Percentiles rank a stretch among this genome's conserved stretches.
Conservation (phyloP, 2,113 vertebrate genomes). For the Cheirogaleus medius region DNA sequence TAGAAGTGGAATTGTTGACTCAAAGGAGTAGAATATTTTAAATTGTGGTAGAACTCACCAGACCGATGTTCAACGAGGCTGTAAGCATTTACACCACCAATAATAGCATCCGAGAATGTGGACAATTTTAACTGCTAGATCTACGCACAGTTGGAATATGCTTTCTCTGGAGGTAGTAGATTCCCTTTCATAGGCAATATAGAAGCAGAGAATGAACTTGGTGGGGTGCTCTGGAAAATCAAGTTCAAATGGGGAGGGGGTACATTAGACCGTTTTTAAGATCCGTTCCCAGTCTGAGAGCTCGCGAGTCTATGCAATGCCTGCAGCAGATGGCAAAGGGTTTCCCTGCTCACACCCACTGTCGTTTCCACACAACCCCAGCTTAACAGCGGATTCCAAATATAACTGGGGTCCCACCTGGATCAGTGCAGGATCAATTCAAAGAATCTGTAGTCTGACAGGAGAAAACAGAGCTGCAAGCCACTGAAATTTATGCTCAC, state of each 20-base stretch:
- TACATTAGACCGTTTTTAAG: background rate
- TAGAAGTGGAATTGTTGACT: background rate
- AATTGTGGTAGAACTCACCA: background rate
- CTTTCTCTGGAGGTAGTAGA: background rate
- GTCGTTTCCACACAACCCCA: background rate
- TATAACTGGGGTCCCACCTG: background rate
- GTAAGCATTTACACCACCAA: background rate
- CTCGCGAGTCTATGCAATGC: background rate
- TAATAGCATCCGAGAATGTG: background rate
- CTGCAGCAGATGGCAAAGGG: background rate
- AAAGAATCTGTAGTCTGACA: background rate
- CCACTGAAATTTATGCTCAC: background rate
- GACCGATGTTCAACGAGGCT: background rate
- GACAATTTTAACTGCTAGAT: accelerated
- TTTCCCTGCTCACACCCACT: background rate
- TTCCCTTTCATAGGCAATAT: background rate
- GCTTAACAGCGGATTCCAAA: background rate
- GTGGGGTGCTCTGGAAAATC: background rate
- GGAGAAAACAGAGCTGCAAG: background rate
- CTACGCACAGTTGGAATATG: background rate
- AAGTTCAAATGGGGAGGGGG: background rate
- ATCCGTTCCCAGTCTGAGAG: background rate
- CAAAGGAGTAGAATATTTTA: background rate
- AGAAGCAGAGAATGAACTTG: background rate
- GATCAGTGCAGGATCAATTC: background rate